Base-by-base conservation (phyloP, 2,113 vertebrate genomes). In the Lucifuga dentata region DNA sequence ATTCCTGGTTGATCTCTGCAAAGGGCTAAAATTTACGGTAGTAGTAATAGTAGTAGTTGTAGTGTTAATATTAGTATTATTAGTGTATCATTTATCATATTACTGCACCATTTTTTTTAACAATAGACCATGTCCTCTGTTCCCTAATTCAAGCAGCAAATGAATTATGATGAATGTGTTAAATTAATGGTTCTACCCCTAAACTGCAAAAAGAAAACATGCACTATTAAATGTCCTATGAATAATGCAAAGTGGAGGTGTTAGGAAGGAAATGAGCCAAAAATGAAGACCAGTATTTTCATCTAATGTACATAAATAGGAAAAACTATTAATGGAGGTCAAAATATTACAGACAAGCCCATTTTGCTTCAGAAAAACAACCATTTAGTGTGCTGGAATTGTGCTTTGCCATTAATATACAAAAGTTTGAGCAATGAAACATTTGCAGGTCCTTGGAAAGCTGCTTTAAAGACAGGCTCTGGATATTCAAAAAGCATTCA, bases 181-280 rank as follows among this genome's bases (percentile, higher is more conserved):
- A 12, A 68, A 51, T 48, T 33, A 52, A 46, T 8, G 9, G 19
- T 43, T 69, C 9, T 67, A 50, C 11, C 16, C 46, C 21, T 39
- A 60, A 20, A 73, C 40, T 65, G 40, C 59, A 52, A 26, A 46
- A 57, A 68, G 21, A 9, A 58, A 45, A 24, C 24, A 21, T 32
- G 56, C 24, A 52, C 11, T 45, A 26, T 63, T n/a, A 75, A 76
- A 59, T 21, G 56, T 40, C 58, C 29, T 24, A 41, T 73, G 58
- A 82, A 69, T 75, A 51, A 74, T 71, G 19, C 3, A 63, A 72
- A 62, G 53, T 10, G 10, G 24, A 41, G 32, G 43, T 17, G 33
- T 20, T 36, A 61, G 12, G 49, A 59, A 62, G 26, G 48, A 79
- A 85, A 70, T 72, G 32, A 73, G n/a, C 26, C 56, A 57, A 48